Base-by-base conservation (phyloP, 2,113 vertebrate species). In the Trichomycterus rosablanca region DNA sequence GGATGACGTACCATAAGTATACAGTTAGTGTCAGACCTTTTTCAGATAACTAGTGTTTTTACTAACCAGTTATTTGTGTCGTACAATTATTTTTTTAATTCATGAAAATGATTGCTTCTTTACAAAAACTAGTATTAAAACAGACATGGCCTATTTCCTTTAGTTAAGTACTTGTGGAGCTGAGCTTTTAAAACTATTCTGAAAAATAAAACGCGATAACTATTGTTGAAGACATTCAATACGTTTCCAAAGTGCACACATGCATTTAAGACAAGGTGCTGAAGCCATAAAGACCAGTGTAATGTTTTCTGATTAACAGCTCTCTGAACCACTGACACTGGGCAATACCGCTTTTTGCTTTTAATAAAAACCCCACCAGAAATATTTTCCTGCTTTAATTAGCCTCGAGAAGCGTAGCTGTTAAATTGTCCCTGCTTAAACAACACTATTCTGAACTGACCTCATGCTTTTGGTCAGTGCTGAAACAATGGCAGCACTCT, bases 401-500 rank as follows among this genome's bases (percentile, higher is more conserved):
- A 16, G 15, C 14, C 32, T 35, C 42, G 35, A 42, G 30, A 44
- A 52, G 37, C 12, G 34, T 19, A 23, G 22, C 40, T n/a, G n/a
- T n/a, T n/a, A 14, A 49, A 40, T 48, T 28, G 34, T 48, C 34
- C 22, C 11, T 39, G 16, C 46, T 70, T 48, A 37, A 49, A 34
- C 51, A 56, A 56, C 48, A 34, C 26, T 22, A 11, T 22, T 3
- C 18, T 18, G 12, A 39, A 34, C 39, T 15, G n/a, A n/a, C 9
- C 14, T 12, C 7, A 39, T 34, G 37, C 22, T 26, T 51, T 53
- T 30, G 53, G 37, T 30, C 34, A 28, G 18, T n/a, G n/a, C 34
- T 19, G 16, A 52, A 24, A 61, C 24, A 59, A 64, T 44, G 56
- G 28, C 61, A 45, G 11, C 2, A 7, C 60, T 40, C 19, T 16